Percentiles rank a stretch among this genome's conserved stretches.
phyloP scores from a whole-genome alignment of 2,797 vertebrate species.

The Tympanoctomys barrerae region DNA sequence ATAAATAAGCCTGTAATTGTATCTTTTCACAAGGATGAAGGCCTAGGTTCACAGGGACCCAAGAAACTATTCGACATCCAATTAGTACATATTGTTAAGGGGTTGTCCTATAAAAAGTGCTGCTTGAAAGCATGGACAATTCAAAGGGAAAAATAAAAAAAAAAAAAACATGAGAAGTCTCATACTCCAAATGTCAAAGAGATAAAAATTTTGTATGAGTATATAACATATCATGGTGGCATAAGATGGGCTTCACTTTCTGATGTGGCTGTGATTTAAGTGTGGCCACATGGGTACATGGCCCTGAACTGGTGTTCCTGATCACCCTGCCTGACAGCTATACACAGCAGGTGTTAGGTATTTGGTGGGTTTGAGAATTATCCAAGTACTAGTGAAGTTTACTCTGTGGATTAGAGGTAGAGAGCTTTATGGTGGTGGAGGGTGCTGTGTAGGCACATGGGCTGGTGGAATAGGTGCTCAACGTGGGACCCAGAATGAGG shows the following conservation, averaged over 20 bases:
- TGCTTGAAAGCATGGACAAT: background rate
- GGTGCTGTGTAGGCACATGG: background rate
- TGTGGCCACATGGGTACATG: no score
- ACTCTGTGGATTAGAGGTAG: rapidly evolving
- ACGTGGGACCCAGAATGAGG: background rate
- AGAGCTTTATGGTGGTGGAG: rapidly evolving
- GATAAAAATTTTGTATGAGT: no score
- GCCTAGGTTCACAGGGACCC: background rate
- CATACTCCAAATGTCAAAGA: background rate
- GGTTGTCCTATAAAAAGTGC: background rate
- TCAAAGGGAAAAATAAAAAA: background rate
- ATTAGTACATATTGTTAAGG: background rate
- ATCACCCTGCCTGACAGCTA: background rate
- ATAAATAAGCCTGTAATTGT: background rate
- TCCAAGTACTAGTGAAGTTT: background rate
- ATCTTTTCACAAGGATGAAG: background rate
- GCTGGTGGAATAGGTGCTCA: background rate
- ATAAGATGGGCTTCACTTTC: background rate
- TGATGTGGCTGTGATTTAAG: no score
- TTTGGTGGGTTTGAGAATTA: background rate
- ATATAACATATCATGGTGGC: background rate
- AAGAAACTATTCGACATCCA: background rate
- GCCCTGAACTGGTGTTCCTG: rapidly evolving
- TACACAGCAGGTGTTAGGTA: no score
- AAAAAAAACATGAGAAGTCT: background rate